Evolutionary conservation across 1,140 invertebrate genomes (phyloP), one percentile per base, ranked within the genome.

Genomic region (Drosophila grimshawi): DNA sequence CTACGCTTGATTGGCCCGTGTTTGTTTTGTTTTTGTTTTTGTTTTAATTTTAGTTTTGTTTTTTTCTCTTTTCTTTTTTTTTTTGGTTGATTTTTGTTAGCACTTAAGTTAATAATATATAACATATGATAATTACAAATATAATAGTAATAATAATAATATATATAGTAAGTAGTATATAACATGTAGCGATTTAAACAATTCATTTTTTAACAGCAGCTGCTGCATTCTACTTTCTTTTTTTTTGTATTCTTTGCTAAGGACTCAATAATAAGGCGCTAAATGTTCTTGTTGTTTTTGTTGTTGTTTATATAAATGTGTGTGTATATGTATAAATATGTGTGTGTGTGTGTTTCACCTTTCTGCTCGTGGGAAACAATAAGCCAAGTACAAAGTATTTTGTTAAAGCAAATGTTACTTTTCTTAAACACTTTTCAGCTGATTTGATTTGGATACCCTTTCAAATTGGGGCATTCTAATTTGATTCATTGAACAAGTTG

Each of bases 221-320:
- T 39, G 33, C 46, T 60, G 32, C 8, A 4, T 30, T n/a, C 6
- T 52, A 19, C n/a, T 6, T 41, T 19, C 59, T 2, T 32, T 11
- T 2, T 32, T 11, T 53, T 30, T 43, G 5, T 49, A 56, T 68
- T 60, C 27, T 83, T 85, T 65, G 75, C 76, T 82, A 86, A 86
- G 82, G 82, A 86, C 82, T 86, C 82, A 76, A 82, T 86, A 61
- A 66, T 86, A 86, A 86, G 82, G 82, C 82, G 82, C 82, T 86
- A 82, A 82, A 67, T 81, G 67, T 86, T 67, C 48, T 66, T 69
- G 55, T 75, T 51, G 5, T 41, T 2, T 51, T 55, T 66, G 37
- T 45, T 66, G 32, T 30, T 72, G 19, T 55, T n/a, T 65, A 45
- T 49, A 64, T 68, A 53, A 60, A 37, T 56, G 33, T 41, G 35